Base-by-base conservation (phyloP, 2,113 vertebrate species). In the Albula goreensis region DNA sequence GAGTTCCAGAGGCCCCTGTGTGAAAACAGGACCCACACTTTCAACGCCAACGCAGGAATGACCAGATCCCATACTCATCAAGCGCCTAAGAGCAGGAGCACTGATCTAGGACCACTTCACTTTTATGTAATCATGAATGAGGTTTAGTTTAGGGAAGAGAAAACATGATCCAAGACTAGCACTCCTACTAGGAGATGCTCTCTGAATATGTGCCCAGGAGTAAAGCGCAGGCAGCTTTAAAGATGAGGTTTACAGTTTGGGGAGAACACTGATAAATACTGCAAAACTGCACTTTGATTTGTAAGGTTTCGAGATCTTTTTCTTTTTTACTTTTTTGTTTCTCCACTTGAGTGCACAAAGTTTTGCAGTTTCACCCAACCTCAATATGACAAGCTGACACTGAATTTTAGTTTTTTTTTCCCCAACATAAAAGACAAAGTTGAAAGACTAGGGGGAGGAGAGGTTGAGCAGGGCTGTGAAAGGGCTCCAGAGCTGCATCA, bases 231-330 rank as follows among this genome's bases (percentile, higher is more conserved):
- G 31, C 31, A 41, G 31, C 31, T 89, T 88, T 83, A 66, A 87
- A 90, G 85, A 50, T 53, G 77, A 88, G 78, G 89, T 92, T 93
- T 89, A 93, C 91, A 90, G 87, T 53, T 53, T 53, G 13, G 22
- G 80, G 50, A n/a, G 86, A 89, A 89, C 92, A 90, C 90, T 94
- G 89, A 92, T 41, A 90, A 89, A 87, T 90, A 85, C 88, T 91
- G 93, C 84, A 63, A 89, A 90, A 0, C 86, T 90, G 90, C 88
- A 4, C 86, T 89, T 83, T 81, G 86, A 89, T 90, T 87, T 31
- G 11, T 19, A 11, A 77, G 41, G 74, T 17, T 5, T 85, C 82
- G 31, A 86, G 60, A 86, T 2, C 22, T 57, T 31, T 57, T 9
- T 17, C 12, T 50, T 2, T 1, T 3, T 60, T 12, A 0, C 17